Conservation (phyloP, 2,797 vertebrate genomes). For the Chaetophractus vellerosus region DNA sequence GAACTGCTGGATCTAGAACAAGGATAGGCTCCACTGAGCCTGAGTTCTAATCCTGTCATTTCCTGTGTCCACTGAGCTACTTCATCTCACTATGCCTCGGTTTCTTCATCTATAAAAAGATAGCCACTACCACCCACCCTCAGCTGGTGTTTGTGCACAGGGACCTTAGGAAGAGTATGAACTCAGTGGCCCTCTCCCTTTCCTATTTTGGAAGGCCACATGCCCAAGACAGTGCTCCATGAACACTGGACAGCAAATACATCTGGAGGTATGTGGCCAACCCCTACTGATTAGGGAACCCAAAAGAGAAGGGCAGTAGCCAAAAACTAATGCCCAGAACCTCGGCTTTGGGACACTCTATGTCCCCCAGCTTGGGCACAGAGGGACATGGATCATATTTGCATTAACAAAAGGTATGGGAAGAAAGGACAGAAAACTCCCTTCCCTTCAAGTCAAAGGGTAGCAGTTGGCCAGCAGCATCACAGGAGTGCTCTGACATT, state of each 20-base stretch:
- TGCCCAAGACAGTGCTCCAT: background rate
- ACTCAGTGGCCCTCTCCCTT: background rate
- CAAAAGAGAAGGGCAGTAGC: background rate
- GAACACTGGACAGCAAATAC: background rate
- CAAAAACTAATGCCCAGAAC: background rate
- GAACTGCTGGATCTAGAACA: background rate
- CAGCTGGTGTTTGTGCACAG: background rate
- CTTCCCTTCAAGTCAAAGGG: background rate
- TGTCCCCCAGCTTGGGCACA: background rate
- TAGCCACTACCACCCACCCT: background rate
- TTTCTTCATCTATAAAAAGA: background rate
- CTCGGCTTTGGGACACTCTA: background rate
- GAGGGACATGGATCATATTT: background rate
- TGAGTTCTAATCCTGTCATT: background rate
- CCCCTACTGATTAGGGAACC: background rate
- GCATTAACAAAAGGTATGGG: background rate
- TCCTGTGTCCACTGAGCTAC: background rate
- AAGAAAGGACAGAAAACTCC: background rate
- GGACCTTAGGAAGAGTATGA: background rate
- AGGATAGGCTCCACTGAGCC: background rate
- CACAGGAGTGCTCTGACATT: background rate
- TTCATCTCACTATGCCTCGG: background rate
- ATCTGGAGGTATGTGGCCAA: background rate
- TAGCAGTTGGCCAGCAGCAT: background rate
- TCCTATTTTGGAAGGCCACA: background rate